Conservation (phyloP, 2,113 vertebrate species). For the Poeciliopsis retropinna region DNA sequence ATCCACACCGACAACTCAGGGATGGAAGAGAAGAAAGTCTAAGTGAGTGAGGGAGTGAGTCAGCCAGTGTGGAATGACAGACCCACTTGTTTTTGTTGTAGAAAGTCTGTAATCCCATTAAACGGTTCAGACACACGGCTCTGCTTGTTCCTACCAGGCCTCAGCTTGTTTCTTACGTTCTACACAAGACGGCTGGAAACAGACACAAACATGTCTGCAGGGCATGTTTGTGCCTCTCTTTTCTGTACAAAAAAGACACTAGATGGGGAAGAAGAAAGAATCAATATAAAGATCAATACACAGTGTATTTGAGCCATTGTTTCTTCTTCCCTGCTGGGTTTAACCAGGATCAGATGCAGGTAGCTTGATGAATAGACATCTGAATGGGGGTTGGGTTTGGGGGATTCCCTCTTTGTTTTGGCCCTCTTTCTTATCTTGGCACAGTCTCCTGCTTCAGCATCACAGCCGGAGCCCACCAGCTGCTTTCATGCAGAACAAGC, state of each 20-base stretch:
- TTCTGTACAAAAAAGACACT: neutral
- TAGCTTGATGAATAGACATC: neutral
- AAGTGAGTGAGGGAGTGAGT: conserved; percentile 35
- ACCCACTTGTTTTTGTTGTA: conserved; percentile 18
- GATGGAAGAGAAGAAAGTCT: conserved; percentile 25
- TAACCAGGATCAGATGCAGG: conserved; percentile 8
- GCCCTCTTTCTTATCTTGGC: conserved; percentile 8
- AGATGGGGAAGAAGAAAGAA: conserved; percentile 10
- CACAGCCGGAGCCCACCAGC: conserved; percentile 54
- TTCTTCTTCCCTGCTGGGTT: neutral
- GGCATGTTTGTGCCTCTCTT: no score
- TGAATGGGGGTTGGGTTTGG: neutral
- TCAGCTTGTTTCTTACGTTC: conserved; percentile 29
- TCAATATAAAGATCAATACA: conserved; percentile 56
- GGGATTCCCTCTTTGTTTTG: conserved; percentile 28
- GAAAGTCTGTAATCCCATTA: conserved; percentile 58
- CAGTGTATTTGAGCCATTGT: accelerated
- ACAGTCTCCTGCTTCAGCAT: conserved; percentile 12
- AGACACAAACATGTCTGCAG: conserved; percentile 36
- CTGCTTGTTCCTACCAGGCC: conserved; percentile 35
- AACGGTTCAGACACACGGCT: conserved; percentile 52
- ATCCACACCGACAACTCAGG: neutral
- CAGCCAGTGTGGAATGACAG: conserved; percentile 48
- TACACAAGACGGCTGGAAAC: conserved; percentile 8
- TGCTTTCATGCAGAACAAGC: conserved; percentile 36